A percentile compares a stretch with the other conserved stretches of the same genome.
Evolutionary conservation across 2,888 invertebrate species (phyloP).

Genomic region (Zootermopsis nevadensis): DNA sequence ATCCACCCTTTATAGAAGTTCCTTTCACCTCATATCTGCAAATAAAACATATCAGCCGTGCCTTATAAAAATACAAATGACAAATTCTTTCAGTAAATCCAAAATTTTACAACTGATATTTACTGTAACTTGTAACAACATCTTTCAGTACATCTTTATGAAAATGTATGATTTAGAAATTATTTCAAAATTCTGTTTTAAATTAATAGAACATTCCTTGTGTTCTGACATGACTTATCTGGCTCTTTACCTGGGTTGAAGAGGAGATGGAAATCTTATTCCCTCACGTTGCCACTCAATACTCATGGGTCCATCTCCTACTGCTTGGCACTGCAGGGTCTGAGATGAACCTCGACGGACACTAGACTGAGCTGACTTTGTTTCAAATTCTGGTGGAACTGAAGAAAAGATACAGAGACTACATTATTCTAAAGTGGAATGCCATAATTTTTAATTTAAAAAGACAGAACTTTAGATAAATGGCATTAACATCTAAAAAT

Average conservation of each 20-base stretch:
- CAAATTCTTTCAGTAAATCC: no score
- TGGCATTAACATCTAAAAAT: no score
- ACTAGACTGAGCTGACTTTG: slow-evolving; percentile 57
- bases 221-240: no score
- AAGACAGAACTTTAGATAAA: no score
- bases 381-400: slow-evolving; percentile 58
- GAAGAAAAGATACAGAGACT: slow-evolving; percentile 20
- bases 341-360: slow-evolving; percentile 57
- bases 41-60: not conserved
- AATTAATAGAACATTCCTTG: no score
- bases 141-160: no score
- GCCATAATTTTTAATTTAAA: not conserved
- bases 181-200: no score
- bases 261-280: slow-evolving; percentile 52
- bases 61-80: no score
- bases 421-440: not conserved
- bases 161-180: no score
- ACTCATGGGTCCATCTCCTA: slow-evolving; percentile 58
- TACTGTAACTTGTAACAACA: no score
- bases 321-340: slow-evolving; percentile 57
- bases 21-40: slow-evolving; percentile 59
- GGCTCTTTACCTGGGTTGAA: slow-evolving; percentile 48
- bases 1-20: slow-evolving; percentile 57
- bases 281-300: slow-evolving; percentile 58
- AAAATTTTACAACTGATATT: no score